Conservation (phyloP, 1,140 invertebrate species). For the Pseudomyrmex cubaensis region DNA sequence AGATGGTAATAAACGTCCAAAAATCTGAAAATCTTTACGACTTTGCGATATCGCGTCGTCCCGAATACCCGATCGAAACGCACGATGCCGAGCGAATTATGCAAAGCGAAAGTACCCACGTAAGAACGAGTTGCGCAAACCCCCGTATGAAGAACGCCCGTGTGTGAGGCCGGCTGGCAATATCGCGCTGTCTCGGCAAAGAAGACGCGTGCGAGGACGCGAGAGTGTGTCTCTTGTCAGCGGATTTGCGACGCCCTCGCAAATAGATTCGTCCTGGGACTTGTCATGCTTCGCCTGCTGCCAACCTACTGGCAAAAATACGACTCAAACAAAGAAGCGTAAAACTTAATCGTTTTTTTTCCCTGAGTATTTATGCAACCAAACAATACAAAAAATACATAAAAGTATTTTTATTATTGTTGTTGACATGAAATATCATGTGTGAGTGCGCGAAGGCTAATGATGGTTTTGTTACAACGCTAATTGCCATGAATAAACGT, state of each 20-base stretch:
- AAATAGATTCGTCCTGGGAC: constrained; percentile 23
- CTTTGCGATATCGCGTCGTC: constrained; percentile 67
- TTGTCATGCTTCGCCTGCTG: not conserved
- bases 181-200: constrained; percentile 59
- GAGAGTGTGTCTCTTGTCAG: constrained; percentile 43
- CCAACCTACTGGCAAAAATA: not conserved
- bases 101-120: constrained; percentile 76
- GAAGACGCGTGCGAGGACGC: constrained; percentile 36
- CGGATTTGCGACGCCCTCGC: constrained; percentile 5
- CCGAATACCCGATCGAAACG: constrained; percentile 73
- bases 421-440: too few relatives aligned
- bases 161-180: constrained; percentile 67
- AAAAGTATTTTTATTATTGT: not conserved
- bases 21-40: constrained; percentile 33
- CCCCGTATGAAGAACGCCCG: constrained; percentile 72
- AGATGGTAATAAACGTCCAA: not conserved
- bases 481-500: too few relatives aligned
- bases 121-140: constrained; percentile 72
- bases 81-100: constrained; percentile 72
- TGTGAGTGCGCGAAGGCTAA: too few relatives aligned
- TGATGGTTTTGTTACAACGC: too few relatives aligned
- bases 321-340: not conserved
- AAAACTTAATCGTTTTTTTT: not conserved
- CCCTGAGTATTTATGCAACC: too few relatives aligned
- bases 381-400: not conserved